Evolutionary conservation across 2,888 invertebrate species (phyloP).

Genomic region (Eremobia ochroleuca): DNA sequence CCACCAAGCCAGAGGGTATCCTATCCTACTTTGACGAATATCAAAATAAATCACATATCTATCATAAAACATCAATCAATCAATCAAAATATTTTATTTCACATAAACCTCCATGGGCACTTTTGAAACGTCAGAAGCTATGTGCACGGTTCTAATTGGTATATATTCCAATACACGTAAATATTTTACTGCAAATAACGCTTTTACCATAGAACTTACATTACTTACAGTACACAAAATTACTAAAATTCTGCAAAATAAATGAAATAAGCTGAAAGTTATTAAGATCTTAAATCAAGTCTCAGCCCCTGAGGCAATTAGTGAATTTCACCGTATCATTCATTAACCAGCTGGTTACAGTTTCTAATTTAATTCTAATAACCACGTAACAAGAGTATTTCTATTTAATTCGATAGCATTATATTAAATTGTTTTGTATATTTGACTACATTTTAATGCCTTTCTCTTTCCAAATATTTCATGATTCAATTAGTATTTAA

Average conservation of each 20-base stretch:
- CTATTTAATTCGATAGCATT: slow-evolving; percentile 27
- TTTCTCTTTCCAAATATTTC: neutral
- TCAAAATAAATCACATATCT: too few species aligned
- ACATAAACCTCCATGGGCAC: too few species aligned
- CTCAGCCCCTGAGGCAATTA: slow-evolving; percentile 52
- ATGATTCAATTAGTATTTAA: neutral
- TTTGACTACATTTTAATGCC: slow-evolving; percentile 1
- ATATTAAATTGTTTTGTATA: neutral
- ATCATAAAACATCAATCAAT: too few species aligned
- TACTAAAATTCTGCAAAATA: slow-evolving; percentile 24
- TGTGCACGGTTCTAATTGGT: too few species aligned
- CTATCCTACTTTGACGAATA: too few species aligned
- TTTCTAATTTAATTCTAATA: slow-evolving; percentile 64
- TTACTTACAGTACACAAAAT: neutral
- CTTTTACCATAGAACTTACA: neutral
- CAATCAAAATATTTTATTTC: too few species aligned
- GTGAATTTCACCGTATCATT: slow-evolving; percentile 56
- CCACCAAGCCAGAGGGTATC: too few species aligned
- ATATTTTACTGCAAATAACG: neutral
- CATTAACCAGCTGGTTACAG: slow-evolving; percentile 49
- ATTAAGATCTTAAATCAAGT: slow-evolving; percentile 59
- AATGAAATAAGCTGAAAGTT: slow-evolving; percentile 51
- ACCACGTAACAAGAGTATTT: slow-evolving; percentile 54
- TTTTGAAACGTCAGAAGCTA: too few species aligned
- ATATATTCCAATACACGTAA: neutral